Base-by-base conservation (phyloP, 2,888 invertebrate species). In the Lagria hirta region DNA sequence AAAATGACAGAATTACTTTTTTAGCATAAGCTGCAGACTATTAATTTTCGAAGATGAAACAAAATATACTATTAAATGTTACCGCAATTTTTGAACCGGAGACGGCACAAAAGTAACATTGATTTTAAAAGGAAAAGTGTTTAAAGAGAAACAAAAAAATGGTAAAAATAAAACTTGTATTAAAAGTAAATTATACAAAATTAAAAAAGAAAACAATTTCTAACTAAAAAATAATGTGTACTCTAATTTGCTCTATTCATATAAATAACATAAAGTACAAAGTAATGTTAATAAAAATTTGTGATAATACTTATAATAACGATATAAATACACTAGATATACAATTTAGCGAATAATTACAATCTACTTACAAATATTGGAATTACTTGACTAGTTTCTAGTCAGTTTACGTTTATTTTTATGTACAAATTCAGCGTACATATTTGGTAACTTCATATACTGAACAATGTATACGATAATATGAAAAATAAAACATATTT, bases 401-500 rank as follows among this genome's bases (percentile, higher is more conserved):
- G 70, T 64, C 70, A 69, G 63, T 66, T 65, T 49, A 23, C 17
- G 54, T 50, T 58, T 52, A 55, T 52, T 60, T 52, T 61, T 63
- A 66, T 65, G 64, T 69, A 70, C 67, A 54, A 57, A 61, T 61
- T 66, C 62, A 65, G 66, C 66, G 68, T 69, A 71, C 68, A 70
- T 70, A 70, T 71, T 71, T 71, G 71, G 71, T 71, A 71, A 71
- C 71, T 71, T 67, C 65, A 66, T 66, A 67, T 70, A 71, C 68
- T 63, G 62, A 66, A 67, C 53, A 57, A 42, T 55, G 59, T 58
- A 55, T 60, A 61, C 54, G 57, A 52, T 43, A 41, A 38, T 36
- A 40, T 18, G 8, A 20, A 43, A 33, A 36, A 49, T 41, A 21
- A 36, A 41, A 37, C 44, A 48, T 54, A 48, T 48, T 52, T 40